Evolutionary conservation across 1,140 invertebrate genomes (phyloP).

Genomic region (Lethrus apterus): DNA sequence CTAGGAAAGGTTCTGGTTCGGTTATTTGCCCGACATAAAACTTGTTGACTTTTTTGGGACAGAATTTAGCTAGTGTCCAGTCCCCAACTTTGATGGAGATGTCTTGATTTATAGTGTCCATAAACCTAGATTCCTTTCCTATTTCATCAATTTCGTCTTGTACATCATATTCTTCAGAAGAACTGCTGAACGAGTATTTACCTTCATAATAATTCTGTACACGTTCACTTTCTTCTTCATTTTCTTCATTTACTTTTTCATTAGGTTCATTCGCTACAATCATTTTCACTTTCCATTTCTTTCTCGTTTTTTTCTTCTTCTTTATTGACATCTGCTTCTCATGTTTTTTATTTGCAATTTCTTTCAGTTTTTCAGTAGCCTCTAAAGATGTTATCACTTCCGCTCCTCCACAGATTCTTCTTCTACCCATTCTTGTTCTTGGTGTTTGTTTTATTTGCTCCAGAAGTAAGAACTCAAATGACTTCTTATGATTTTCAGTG

Average conservation of each 20-base stretch:
- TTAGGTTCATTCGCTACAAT: background rate
- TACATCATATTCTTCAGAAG: background rate
- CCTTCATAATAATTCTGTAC: too few species aligned
- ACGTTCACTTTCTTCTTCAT: too few species aligned
- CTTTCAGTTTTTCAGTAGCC: slow-evolving; percentile 1
- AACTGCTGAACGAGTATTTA: background rate
- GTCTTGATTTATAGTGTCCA: background rate
- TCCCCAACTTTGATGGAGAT: background rate
- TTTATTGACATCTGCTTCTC: slow-evolving; percentile 1
- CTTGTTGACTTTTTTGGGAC: background rate
- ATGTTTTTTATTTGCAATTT: slow-evolving; percentile 4
- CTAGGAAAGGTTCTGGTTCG: background rate
- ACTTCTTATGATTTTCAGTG: too few species aligned
- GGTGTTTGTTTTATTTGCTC: slow-evolving; percentile 14
- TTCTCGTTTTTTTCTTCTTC: slow-evolving; percentile 8
- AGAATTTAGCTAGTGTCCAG: background rate
- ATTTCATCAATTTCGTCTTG: background rate
- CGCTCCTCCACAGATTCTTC: slow-evolving; percentile 11
- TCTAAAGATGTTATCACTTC: slow-evolving; percentile 15
- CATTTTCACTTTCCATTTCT: slow-evolving; percentile 3
- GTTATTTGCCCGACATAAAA: background rate
- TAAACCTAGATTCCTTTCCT: background rate
- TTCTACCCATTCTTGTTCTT: slow-evolving; percentile 3
- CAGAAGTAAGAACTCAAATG: slow-evolving; percentile 8
- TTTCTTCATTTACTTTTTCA: slow-evolving; percentile 1